phyloP scores from a whole-genome alignment of 2,113 vertebrate genomes.

The Psilopsiagon aurifrons region DNA sequence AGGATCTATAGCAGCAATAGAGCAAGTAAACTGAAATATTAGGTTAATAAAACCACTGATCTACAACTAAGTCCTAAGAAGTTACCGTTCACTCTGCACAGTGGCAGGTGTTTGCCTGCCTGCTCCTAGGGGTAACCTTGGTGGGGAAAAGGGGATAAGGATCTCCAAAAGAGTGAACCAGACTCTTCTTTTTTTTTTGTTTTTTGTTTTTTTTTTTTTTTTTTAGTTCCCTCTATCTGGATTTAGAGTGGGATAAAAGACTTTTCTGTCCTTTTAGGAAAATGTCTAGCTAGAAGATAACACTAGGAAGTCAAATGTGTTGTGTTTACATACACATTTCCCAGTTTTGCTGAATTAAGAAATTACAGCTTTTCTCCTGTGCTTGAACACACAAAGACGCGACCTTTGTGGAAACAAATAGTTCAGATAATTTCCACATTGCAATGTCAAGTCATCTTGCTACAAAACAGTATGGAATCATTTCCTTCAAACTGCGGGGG shows the following conservation, averaged over 20 bases:
- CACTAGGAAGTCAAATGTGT: background rate
- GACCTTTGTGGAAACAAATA: background rate
- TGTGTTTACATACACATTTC: background rate
- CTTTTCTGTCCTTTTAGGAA: background rate
- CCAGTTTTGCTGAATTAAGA: background rate
- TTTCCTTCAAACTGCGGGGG: background rate
- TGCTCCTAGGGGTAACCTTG: background rate
- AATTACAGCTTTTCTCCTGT: background rate
- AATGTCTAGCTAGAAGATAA: background rate
- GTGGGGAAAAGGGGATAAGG: background rate
- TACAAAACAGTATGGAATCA: background rate
- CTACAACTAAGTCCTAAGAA: background rate
- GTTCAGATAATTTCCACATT: background rate
- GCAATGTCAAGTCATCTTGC: background rate
- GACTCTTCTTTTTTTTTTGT: background rate
- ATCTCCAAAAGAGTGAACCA: background rate
- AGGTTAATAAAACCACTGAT: background rate
- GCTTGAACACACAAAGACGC: background rate
- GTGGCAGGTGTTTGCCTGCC: fast-evolving
- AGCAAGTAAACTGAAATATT: background rate
- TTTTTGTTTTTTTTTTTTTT: background rate
- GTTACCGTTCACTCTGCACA: fast-evolving
- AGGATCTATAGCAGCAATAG: background rate
- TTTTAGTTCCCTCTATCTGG: background rate
- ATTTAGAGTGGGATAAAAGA: background rate